A percentile compares a stretch with the other conserved stretches of the same genome.
phyloP scores from a whole-genome alignment of 2,113 vertebrate genomes.

The Mugil cephalus region DNA sequence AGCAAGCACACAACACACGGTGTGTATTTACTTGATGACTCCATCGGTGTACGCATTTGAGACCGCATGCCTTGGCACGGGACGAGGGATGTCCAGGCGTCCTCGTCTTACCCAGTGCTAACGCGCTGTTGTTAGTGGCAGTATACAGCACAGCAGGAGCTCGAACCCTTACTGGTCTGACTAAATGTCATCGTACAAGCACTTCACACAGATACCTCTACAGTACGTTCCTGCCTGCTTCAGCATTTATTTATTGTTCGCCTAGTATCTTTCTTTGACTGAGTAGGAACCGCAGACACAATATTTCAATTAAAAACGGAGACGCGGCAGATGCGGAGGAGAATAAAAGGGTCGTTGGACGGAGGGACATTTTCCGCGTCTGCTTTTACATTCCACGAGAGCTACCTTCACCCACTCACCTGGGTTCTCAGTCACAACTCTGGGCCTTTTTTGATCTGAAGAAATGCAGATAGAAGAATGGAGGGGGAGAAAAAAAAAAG shows the following conservation, averaged over 20 bases:
- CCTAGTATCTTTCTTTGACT: constrained; percentile 51
- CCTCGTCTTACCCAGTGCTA: constrained; percentile 29
- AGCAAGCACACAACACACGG: constrained; percentile 23
- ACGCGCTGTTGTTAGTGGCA: constrained; percentile 47
- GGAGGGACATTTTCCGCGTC: constrained; percentile 57
- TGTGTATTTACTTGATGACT: constrained; percentile 25
- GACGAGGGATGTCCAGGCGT: background rate
- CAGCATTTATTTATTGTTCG: constrained; percentile 76
- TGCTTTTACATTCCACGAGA: constrained; percentile 79
- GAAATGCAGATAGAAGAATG: constrained; percentile 67
- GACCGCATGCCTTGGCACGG: constrained; percentile 49
- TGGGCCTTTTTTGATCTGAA: constrained; percentile 70
- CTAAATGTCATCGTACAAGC: constrained; percentile 74
- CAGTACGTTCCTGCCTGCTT: constrained; percentile 74
- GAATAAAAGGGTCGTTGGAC: constrained; percentile 30
- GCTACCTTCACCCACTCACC: constrained; percentile 62
- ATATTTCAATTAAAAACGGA: background rate
- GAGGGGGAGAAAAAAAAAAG: background rate
- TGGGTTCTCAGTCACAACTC: constrained; percentile 75
- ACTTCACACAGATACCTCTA: constrained; percentile 81
- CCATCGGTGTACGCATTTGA: constrained; percentile 16
- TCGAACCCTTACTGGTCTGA: constrained; percentile 60
- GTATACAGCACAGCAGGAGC: constrained; percentile 50
- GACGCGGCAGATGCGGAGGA: background rate
- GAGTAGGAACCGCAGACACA: constrained; percentile 40